These are phyloP conservation scores for Muscicapa striata DNA, from an alignment of 2,797 vertebrate genomes.

Conservation along the genomic window DNA sequence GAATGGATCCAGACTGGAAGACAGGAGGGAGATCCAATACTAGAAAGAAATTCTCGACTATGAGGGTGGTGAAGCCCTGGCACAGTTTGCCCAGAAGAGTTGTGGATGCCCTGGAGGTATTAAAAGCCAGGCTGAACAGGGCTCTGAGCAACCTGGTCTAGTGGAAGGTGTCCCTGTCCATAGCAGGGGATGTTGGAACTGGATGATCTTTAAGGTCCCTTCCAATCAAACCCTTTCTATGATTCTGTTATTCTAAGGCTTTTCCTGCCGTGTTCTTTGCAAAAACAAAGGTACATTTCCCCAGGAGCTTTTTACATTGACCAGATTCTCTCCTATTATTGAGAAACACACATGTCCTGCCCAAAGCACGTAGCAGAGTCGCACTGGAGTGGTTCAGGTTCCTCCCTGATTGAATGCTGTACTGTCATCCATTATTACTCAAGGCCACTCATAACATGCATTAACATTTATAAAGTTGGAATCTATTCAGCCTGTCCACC, in stretches of 20 bases:
- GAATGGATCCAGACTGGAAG: background rate
- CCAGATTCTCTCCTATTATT: background rate
- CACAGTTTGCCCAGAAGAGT: background rate
- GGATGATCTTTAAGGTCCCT: background rate
- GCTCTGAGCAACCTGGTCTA: background rate
- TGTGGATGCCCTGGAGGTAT: background rate
- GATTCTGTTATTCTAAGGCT: background rate
- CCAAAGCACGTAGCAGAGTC: background rate
- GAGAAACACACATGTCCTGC: background rate
- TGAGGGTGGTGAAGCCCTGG: background rate
- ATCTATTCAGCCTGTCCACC: constrained; percentile 26
- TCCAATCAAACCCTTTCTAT: background rate
- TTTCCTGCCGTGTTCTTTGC: background rate
- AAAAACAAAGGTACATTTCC: background rate
- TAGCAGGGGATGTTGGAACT: background rate
- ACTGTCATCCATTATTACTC: constrained; percentile 20
- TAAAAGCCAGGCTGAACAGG: background rate
- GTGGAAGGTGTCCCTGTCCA: background rate
- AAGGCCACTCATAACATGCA: background rate
- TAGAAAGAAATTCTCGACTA: background rate
- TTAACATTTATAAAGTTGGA: constrained; percentile 43
- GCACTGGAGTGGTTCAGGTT: background rate
- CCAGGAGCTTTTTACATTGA: background rate
- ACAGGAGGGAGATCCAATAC: fast-evolving
- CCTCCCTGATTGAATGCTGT: background rate